phyloP scores from a whole-genome alignment of 2,113 vertebrate genomes.

The Calidris pygmaea region DNA sequence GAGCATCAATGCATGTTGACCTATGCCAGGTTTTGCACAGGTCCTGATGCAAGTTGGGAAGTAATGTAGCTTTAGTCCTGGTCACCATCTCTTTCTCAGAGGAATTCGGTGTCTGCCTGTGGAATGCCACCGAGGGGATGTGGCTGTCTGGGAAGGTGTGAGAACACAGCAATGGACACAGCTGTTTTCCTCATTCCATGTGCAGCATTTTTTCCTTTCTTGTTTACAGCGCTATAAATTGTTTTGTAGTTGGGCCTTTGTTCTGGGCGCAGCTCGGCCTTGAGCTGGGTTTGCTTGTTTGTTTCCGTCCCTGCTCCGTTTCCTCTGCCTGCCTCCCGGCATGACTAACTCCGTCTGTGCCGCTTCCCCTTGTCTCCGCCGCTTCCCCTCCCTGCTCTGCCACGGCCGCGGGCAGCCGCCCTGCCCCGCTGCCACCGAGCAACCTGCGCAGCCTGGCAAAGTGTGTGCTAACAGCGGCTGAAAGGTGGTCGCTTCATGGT shows the following conservation, averaged over 20 bases:
- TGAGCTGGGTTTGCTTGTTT: slow-evolving; percentile 60
- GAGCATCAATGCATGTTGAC: background rate
- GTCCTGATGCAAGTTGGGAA: background rate
- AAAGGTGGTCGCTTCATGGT: background rate
- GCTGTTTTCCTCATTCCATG: background rate
- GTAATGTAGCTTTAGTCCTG: rapidly evolving
- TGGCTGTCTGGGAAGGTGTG: background rate
- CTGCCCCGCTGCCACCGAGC: rapidly evolving
- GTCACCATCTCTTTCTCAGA: background rate
- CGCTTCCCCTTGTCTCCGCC: slow-evolving; percentile 53
- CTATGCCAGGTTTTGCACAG: background rate
- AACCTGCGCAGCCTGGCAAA: background rate
- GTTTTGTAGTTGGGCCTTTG: slow-evolving; percentile 46
- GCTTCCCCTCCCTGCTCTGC: background rate
- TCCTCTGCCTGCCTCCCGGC: slow-evolving; percentile 34
- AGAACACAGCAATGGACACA: background rate
- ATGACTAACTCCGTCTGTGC: background rate
- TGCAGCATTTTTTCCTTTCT: background rate
- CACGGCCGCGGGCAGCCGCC: background rate
- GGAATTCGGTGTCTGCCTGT: background rate
- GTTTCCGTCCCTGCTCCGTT: slow-evolving; percentile 6
- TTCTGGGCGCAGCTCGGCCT: slow-evolving; percentile 6
- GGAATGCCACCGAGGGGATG: background rate
- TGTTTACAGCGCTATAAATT: background rate
- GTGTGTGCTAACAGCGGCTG: rapidly evolving